phyloP scores from a whole-genome alignment of 2,113 vertebrate species.

The Catharus minimus region DNA sequence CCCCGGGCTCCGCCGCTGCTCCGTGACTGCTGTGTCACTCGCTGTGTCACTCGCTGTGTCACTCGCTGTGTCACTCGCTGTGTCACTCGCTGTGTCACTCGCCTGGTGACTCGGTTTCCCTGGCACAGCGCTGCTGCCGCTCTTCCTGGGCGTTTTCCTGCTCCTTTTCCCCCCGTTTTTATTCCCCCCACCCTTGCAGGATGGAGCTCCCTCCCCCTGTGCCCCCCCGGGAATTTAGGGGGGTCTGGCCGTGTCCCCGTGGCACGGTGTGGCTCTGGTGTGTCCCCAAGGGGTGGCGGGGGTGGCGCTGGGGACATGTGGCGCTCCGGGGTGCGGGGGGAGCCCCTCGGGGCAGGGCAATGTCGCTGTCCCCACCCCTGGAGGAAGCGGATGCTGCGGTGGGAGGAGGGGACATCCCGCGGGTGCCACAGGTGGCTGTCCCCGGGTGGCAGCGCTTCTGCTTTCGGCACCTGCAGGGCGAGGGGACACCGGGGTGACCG shows the following conservation, averaged over 20 bases:
- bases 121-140: rapidly evolving
- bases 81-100: too few relatives aligned
- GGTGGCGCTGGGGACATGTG: neutral
- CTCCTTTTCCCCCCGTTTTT: neutral
- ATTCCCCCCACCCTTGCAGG: neutral
- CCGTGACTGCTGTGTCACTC: neutral
- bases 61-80: neutral
- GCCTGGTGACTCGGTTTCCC: neutral
- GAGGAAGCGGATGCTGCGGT: neutral
- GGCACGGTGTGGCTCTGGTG: rapidly evolving
- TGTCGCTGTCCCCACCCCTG: neutral
- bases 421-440: neutral
- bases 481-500: neutral
- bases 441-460: neutral
- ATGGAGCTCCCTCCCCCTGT: neutral
- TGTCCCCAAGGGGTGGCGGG: neutral
- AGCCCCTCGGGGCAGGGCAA: neutral
- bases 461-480: neutral
- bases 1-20: neutral
- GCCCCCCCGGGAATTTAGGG: rapidly evolving
- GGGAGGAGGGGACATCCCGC: neutral
- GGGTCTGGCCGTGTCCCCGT: rapidly evolving
- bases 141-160: neutral
- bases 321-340: rapidly evolving
- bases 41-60: neutral